Evolutionary conservation across 2,888 invertebrate species (phyloP).

Genomic region (Dioctria linearis): DNA sequence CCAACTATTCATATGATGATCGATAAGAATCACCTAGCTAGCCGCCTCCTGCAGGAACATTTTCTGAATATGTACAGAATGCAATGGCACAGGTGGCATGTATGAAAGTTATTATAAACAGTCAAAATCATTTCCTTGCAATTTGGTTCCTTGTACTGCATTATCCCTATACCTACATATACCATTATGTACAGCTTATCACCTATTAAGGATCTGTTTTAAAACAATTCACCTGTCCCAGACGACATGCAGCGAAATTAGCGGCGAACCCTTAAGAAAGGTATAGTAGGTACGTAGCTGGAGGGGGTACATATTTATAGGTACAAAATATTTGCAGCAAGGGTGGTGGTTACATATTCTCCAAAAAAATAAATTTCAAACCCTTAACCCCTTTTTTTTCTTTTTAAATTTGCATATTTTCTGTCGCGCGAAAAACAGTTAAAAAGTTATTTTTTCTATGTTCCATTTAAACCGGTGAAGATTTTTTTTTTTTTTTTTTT

Average conservation of each 20-base stretch:
- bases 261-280: conserved; percentile 30
- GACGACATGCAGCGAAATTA: conserved; percentile 22
- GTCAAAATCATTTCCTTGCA: conserved; percentile 20
- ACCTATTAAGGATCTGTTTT: conserved; percentile 36
- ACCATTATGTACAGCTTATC: conserved; percentile 10
- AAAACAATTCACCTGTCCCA: conserved; percentile 36
- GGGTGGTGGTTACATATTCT: conserved; percentile 9
- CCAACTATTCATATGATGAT: neutral
- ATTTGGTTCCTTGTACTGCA: conserved; percentile 49
- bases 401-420: neutral
- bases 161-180: conserved; percentile 23
- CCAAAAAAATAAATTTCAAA: conserved; percentile 21
- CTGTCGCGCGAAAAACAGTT: too few relatives aligned
- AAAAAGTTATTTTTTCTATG: neutral
- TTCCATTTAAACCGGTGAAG: neutral
- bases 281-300: too few relatives aligned
- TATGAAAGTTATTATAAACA: conserved; percentile 44
- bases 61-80: neutral
- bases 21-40: neutral
- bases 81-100: conserved; percentile 41
- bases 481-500: neutral
- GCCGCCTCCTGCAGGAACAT: too few relatives aligned
- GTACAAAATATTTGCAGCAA: neutral
- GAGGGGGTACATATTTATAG: too few relatives aligned
- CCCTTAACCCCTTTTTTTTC: conserved; percentile 7